Evolutionary conservation across 35 echinoderm and acorn worm species (phyloP).

Genomic region (Apostichopus californicus): DNA sequence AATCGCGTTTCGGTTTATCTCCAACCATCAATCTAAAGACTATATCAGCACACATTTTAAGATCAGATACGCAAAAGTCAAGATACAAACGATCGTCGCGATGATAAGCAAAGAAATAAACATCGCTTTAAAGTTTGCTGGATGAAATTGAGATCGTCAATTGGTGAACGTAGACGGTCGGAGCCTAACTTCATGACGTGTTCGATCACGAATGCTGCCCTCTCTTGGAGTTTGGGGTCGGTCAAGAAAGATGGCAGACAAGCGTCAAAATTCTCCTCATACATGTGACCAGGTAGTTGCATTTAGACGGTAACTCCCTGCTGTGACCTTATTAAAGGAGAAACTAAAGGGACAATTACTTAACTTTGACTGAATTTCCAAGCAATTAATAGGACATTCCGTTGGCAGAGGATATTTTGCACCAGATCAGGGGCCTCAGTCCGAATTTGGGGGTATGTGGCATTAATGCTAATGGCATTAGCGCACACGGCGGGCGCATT

Average conservation of each 20-base stretch:
- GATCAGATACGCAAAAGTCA: neutral
- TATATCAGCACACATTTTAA: neutral
- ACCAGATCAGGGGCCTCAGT: no score
- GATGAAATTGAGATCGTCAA: slow-evolving; percentile 41
- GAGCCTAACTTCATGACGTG: slow-evolving; percentile 54
- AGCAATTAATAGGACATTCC: no score
- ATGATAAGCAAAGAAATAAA: slow-evolving; percentile 43
- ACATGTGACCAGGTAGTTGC: neutral
- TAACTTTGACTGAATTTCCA: no score
- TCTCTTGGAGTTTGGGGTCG: slow-evolving; percentile 42
- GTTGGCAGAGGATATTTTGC: no score
- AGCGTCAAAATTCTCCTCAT: neutral
- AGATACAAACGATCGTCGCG: neutral
- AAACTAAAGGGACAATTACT: neutral
- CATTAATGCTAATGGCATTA: no score
- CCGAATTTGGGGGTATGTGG: no score
- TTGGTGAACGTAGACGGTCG: slow-evolving; percentile 28
- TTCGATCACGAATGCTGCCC: slow-evolving; percentile 64
- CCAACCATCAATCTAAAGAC: neutral
- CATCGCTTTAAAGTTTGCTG: slow-evolving; percentile 51
- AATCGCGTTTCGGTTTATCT: neutral
- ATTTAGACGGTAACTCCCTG: no score
- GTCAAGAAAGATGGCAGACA: slow-evolving; percentile 63
- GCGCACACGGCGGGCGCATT: no score
- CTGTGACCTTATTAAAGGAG: neutral